Evolutionary conservation across 2,113 vertebrate species (phyloP).

Genomic region (Diadophis punctatus): DNA sequence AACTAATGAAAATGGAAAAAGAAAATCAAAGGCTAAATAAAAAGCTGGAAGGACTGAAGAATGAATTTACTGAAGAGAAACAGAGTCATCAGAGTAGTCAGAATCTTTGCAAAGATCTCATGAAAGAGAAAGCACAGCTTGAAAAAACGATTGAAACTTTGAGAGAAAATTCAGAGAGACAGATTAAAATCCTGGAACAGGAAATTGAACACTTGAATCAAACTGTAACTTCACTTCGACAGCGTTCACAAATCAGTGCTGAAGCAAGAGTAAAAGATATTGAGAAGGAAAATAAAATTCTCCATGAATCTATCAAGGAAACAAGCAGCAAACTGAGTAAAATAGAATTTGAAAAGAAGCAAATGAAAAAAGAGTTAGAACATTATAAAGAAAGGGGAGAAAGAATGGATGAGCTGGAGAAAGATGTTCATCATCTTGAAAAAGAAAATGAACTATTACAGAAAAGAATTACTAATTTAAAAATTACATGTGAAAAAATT

Average conservation of each 20-base stretch:
- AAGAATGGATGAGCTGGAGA: conserved; percentile 87
- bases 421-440: conserved; percentile 80
- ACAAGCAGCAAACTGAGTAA: conserved; percentile 91
- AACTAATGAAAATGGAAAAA: conserved; percentile 80
- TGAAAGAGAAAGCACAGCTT: conserved; percentile 94
- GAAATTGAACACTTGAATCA: conserved; percentile 92
- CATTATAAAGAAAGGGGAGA: conserved; percentile 91
- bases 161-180: conserved; percentile 90
- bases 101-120: conserved; percentile 85
- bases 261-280: conserved; percentile 94
- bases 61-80: conserved; percentile 81
- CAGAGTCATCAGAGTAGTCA: conserved; percentile 85
- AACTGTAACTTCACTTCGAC: conserved; percentile 85
- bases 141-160: conserved; percentile 92
- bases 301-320: conserved; percentile 95
- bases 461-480: conserved; percentile 87
- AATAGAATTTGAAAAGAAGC: conserved; percentile 91
- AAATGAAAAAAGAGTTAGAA: conserved; percentile 88
- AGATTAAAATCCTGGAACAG: conserved; percentile 93
- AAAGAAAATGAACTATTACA: conserved; percentile 90
- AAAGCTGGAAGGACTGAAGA: conserved; percentile 86
- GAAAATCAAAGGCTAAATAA: conserved; percentile 89
- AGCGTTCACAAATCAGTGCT: conserved; percentile 89
- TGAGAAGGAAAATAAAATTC: conserved; percentile 93
- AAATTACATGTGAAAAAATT: conserved; percentile 92